Conservation (phyloP, 2,113 vertebrate species). For the Larimichthys crocea region DNA sequence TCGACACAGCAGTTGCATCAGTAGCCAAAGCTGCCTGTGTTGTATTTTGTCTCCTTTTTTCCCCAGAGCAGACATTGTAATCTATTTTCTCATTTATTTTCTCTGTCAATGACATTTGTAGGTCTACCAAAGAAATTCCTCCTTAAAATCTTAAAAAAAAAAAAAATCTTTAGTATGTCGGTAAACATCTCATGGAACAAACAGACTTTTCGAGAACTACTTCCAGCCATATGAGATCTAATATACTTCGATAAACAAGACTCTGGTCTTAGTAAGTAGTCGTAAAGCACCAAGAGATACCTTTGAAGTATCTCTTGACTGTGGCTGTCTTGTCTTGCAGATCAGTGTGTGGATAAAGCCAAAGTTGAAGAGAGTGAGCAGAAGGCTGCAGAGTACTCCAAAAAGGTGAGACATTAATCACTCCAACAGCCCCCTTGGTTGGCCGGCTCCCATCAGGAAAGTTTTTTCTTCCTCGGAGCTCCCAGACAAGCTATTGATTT, state of each 20-base stretch:
- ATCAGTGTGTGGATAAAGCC: conserved; percentile 95
- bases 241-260: conserved; percentile 12
- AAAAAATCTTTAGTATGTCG: background rate
- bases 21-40: background rate
- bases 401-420: conserved; percentile 90
- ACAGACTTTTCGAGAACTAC: background rate
- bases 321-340: conserved; percentile 78
- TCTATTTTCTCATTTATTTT: background rate
- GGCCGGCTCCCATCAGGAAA: conserved; percentile 76
- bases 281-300: background rate
- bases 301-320: conserved; percentile 21
- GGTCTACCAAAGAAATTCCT: background rate
- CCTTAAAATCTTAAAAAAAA: background rate
- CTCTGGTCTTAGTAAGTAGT: background rate
- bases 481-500: conserved; percentile 83
- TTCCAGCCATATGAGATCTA: background rate
- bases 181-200: no score
- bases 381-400: conserved; percentile 94
- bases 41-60: background rate
- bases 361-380: conserved; percentile 97
- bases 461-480: conserved; percentile 75
- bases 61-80: background rate
- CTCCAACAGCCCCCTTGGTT: conserved; percentile 62
- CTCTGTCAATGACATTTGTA: background rate
- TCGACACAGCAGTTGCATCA: conserved; percentile 3